Evolutionary conservation across 23 tunicate genomes (phyloP).

Genomic region (Halocynthia roretzi): DNA sequence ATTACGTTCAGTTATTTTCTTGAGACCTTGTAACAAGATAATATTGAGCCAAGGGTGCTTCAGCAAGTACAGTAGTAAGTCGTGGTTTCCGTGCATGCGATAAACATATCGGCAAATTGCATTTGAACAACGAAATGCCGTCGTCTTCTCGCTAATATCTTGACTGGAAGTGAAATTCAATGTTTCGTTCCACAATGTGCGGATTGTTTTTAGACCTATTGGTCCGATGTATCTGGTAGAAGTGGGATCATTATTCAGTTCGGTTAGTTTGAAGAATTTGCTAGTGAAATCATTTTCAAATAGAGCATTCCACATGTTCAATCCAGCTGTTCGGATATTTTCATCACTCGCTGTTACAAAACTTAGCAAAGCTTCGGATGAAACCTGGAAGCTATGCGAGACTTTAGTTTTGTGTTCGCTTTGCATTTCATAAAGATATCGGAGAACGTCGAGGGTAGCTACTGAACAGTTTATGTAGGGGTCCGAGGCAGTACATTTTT

Average conservation of each 20-base stretch:
- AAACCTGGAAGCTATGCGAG: neutral
- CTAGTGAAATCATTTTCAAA: neutral
- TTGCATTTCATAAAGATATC: neutral
- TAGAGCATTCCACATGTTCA: neutral
- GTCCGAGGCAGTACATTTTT: neutral
- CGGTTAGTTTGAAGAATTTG: neutral
- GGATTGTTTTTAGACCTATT: neutral
- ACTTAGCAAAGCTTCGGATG: neutral
- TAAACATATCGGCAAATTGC: neutral
- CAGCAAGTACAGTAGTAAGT: neutral
- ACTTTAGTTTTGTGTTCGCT: neutral
- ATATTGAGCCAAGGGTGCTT: constrained; percentile 7
- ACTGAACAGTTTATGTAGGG: neutral
- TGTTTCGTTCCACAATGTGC: neutral
- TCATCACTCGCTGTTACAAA: neutral
- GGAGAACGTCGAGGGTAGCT: neutral
- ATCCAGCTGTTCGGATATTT: neutral
- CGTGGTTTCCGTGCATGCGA: neutral
- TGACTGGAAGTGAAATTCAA: neutral
- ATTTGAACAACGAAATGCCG: neutral
- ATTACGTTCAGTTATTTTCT: neutral
- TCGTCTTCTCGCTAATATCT: neutral
- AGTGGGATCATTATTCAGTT: neutral
- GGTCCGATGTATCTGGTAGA: neutral
- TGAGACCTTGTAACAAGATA: neutral